Evolutionary conservation across 1,140 invertebrate species (phyloP).

Genomic region (Philotrypesis tridentata): DNA sequence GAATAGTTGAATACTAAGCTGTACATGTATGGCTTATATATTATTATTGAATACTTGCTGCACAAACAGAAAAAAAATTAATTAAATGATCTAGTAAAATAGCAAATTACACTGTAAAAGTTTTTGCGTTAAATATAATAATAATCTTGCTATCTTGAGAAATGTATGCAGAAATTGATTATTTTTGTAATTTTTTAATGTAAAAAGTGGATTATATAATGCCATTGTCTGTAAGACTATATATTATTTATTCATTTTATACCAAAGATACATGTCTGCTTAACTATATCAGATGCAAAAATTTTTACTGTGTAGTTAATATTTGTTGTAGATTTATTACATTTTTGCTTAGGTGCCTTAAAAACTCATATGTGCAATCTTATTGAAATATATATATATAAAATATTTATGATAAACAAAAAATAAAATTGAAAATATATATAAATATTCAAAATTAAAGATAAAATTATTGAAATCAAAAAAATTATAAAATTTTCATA

Average conservation of each 20-base stretch:
- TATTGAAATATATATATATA: neutral
- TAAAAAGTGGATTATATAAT: neutral
- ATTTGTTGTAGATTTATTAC: conserved; percentile 2
- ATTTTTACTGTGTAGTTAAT: conserved; percentile 20
- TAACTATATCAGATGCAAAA: neutral
- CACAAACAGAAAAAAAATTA: neutral
- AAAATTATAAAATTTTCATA: neutral
- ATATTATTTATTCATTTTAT: conserved; percentile 13
- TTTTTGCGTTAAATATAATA: neutral
- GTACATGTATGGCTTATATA: conserved; percentile 3
- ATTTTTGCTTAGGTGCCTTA: conserved; percentile 21
- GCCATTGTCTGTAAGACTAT: neutral
- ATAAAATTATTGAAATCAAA: too few species aligned
- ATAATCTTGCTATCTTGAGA: neutral
- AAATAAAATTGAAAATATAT: neutral
- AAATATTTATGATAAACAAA: conserved; percentile 11
- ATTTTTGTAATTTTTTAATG: neutral
- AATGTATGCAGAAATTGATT: neutral
- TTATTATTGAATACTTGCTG: neutral
- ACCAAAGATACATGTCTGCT: conserved; percentile 19
- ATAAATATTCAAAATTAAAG: neutral
- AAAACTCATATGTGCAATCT: neutral
- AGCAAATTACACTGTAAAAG: conserved; percentile 24
- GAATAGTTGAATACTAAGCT: neutral
- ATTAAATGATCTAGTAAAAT: neutral